Evolutionary conservation across 2,113 vertebrate genomes (phyloP).

Genomic region (Syngnathus floridae): DNA sequence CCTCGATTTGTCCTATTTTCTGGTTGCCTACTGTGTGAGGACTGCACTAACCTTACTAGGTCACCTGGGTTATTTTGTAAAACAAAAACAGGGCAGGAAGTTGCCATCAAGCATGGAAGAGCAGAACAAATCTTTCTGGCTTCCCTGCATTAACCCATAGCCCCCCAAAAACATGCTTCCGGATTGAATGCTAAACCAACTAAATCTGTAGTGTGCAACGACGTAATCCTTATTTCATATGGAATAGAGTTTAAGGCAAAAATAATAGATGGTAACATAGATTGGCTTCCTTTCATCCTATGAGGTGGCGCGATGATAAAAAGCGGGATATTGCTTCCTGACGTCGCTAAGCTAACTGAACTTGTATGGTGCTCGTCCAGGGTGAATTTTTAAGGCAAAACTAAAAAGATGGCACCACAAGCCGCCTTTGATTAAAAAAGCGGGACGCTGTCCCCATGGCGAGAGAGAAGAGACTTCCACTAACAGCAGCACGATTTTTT

Average conservation of each 20-base stretch:
- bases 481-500: slow-evolving; percentile 82
- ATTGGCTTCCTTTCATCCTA: neutral
- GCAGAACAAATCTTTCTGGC: too few species aligned
- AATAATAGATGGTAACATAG: neutral
- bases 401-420: slow-evolving; percentile 52
- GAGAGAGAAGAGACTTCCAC: slow-evolving; percentile 64
- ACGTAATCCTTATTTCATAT: neutral
- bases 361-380: slow-evolving; percentile 12
- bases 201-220: neutral
- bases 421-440: slow-evolving; percentile 27
- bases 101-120: neutral
- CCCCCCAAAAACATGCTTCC: neutral
- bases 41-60: neutral
- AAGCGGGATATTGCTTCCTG: neutral
- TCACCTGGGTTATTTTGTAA: neutral
- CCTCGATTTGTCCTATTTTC: neutral
- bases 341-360: neutral
- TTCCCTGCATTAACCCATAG: too few species aligned
- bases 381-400: slow-evolving; percentile 40
- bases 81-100: neutral
- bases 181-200: neutral
- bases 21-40: neutral
- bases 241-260: neutral
- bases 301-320: neutral
- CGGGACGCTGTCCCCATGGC: slow-evolving; percentile 29